Base-by-base conservation (phyloP, 2,888 invertebrate species). In the Drosophila conformis region DNA sequence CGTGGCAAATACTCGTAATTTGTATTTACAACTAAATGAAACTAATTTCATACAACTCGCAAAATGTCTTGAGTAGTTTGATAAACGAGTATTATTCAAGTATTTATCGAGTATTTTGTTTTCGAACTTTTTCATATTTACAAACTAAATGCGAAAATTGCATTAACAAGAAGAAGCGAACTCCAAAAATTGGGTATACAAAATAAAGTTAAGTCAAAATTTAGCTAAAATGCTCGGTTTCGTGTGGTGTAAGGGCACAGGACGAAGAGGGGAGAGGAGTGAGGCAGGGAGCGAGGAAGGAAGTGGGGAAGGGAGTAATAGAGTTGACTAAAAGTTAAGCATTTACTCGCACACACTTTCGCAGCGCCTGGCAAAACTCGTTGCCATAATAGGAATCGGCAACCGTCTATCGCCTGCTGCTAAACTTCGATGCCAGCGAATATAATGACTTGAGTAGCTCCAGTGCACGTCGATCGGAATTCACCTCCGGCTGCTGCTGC, bases 371-470 rank as follows among this genome's bases (percentile, higher is more conserved):
- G 80, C 69, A 69, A 72, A 27, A 13, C 56, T 8, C 76, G 58
- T 65, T 80, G 72, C 61, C 69, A 80, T 59, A 57, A 59, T 85
- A 85, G 87, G 82, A 85, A 85, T 87, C 69, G 87, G 83, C 70
- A 49, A 83, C 87, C 88, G 76, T 65, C 85, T 87, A 93, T 91
- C 93, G 94, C 93, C 94, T 95, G 86, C 97, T 97, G 95, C 90
- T 90, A 67, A 97, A 97, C 93, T 96, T 95, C 27, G 97, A 96
- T 66, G 97, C 97, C 91, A 97, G 95, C 75, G 96, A 95, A 93
- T 97, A 97, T 67, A 97, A 94, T 76, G 97, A 97, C 93, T 96
- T 95, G 90, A 97, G 94, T 82, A 97, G 94, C 93, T 97, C 97
- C 85, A 97, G 93, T 18, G 97, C 97, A 92, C 97, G 94, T 29